Evolutionary conservation across 2,797 vertebrate species (phyloP), one percentile per base, ranked within the genome.

Genomic region (Darevskia mixta): DNA sequence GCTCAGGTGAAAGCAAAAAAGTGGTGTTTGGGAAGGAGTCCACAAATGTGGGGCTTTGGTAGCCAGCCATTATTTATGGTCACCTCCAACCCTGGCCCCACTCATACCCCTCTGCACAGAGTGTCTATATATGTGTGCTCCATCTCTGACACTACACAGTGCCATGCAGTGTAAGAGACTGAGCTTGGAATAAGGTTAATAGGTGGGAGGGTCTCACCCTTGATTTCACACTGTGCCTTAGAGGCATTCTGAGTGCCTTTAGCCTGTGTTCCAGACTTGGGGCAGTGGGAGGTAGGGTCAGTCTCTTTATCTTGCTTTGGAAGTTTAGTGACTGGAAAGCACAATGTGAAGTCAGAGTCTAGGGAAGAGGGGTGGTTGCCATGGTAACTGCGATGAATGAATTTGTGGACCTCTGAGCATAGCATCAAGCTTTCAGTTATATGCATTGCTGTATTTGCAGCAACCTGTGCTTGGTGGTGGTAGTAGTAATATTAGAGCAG

Each of bases 361-460:
- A 18, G n/a, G 67, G 27, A 71, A 13, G 6, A 64, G 0, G 29
- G 17, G 5, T 32, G 38, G 58, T 75, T 35, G 9, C 3, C 35
- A 58, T 67, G 45, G 35, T 79, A 82, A 78, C n/a, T n/a, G 20
- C 10, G 17, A 58, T 27, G 10, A 55, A 7, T 20, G 18, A 38
- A 58, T 35, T 58, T 72, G n/a, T 58, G 9, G 20, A 49, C 23
- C 32, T 75, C n/a, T 77, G 61, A 66, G 32, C 32, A 27, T 41
- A 41, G 71, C 10, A 49, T 86, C 38, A n/a, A 43, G 23, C 61
- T 78, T 32, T 76, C 23, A 49, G 32, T 23, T 64, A 61, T 45
- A 80, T 61, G n/a, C 64, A 82, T 82, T 88, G 15, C 23, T 89
- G 61, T 79, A 85, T 76, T 58, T 86, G 85, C 81, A 69, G 89